phyloP scores from a whole-genome alignment of 2,797 vertebrate species.

The Botia kubotai region DNA sequence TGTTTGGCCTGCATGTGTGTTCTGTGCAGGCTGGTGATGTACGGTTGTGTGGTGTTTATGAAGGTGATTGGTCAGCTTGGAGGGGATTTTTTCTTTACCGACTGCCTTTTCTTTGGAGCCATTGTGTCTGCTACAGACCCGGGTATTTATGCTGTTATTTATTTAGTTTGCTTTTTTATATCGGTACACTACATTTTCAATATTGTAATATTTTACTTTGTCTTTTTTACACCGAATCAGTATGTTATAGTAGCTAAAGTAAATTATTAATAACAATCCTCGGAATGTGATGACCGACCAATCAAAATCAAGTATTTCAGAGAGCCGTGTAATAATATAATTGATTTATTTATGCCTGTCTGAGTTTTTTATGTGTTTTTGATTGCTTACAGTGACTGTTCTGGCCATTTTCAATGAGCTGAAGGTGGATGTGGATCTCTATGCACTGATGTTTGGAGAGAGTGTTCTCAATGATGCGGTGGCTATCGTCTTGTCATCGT shows the following conservation, averaged over 20 bases:
- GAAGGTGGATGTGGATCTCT: conserved; percentile 96
- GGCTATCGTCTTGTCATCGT: conserved; percentile 98
- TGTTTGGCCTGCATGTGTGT: not conserved
- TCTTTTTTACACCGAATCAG: not conserved
- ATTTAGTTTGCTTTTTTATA: not conserved
- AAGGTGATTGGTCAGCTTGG: conserved; percentile 88
- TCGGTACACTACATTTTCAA: not conserved
- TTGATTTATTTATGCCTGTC: not conserved
- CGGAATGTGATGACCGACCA: too few species aligned
- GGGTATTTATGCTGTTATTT: conserved; percentile 72
- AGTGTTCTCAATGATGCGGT: conserved; percentile 98
- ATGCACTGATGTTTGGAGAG: conserved; percentile 95
- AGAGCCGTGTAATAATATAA: not conserved
- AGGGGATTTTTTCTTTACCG: conserved; percentile 95
- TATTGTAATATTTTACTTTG: not conserved
- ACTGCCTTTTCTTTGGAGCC: conserved; percentile 95
- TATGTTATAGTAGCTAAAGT: too few species aligned
- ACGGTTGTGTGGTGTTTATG: conserved; percentile 93
- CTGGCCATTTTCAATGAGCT: conserved; percentile 98
- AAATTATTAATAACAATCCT: too few species aligned
- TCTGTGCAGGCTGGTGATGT: conserved; percentile 85
- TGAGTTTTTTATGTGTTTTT: conserved; percentile 33
- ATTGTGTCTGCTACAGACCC: conserved; percentile 97
- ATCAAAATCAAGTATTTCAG: too few species aligned
- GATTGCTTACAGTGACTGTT: conserved; percentile 87